phyloP scores from a whole-genome alignment of 2,888 invertebrate genomes.

The Monoplex corrugatus region DNA sequence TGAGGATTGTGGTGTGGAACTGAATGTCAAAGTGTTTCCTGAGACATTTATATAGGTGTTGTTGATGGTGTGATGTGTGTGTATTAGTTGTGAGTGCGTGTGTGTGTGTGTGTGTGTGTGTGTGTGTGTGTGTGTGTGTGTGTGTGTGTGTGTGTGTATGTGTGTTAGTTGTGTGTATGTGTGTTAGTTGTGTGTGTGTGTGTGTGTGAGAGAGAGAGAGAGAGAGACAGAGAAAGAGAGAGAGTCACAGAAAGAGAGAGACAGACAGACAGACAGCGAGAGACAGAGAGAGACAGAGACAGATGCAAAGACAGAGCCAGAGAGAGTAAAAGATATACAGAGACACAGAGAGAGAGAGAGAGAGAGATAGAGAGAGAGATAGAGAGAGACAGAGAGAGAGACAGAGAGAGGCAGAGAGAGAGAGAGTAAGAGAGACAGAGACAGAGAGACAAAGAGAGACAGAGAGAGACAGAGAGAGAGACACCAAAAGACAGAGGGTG shows the following conservation, averaged over 20 bases:
- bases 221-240: not conserved
- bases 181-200: not conserved
- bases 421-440: no score
- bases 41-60: no score
- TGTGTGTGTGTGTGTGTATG: not conserved
- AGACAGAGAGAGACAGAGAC: no score
- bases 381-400: no score
- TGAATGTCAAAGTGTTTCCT: no score
- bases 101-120: not conserved
- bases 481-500: not conserved
- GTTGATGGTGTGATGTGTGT: no score
- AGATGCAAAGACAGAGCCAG: not conserved
- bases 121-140: not conserved
- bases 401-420: no score
- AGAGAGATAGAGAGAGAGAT: not conserved
- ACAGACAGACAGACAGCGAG: not conserved
- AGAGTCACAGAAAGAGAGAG: slow-evolving; percentile 7
- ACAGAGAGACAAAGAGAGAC: no score
- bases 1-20: no score
- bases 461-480: not conserved
- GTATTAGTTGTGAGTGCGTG: no score
- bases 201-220: not conserved
- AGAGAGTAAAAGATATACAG: not conserved
- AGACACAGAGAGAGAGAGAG: not conserved
- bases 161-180: not conserved